These are phyloP conservation scores for Hyposmocoma kahamanoa DNA, from an alignment of 1,140 invertebrate species.

Conservation along the genomic window DNA sequence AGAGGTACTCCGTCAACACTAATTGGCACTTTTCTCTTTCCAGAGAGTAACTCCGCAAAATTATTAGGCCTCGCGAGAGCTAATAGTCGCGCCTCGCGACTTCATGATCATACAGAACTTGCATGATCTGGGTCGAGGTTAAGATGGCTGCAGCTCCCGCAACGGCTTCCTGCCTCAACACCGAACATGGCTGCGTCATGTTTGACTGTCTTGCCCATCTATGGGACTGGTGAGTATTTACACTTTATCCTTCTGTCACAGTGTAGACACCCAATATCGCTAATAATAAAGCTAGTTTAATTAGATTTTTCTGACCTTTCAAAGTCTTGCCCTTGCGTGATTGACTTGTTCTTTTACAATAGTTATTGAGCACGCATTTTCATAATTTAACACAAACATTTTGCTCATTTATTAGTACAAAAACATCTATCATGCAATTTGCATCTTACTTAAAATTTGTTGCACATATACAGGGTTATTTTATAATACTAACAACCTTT, in stretches of 20 bases:
- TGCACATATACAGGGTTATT: too few relatives aligned
- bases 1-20: constrained; percentile 5
- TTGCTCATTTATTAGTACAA: too few relatives aligned
- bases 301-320: background rate
- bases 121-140: constrained; percentile 2
- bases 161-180: constrained; percentile 53
- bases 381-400: too few relatives aligned
- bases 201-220: constrained; percentile 64
- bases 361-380: too few relatives aligned
- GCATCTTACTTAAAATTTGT: too few relatives aligned
- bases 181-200: constrained; percentile 65
- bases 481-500: too few relatives aligned
- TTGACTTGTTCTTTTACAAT: too few relatives aligned
- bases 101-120: background rate
- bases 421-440: too few relatives aligned
- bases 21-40: constrained; percentile 48
- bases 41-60: constrained; percentile 34
- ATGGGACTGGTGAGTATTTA: constrained; percentile 62
- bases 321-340: constrained; percentile 4
- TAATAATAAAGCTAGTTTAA: too few relatives aligned
- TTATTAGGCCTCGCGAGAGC: constrained; percentile 10
- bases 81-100: background rate
- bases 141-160: constrained; percentile 54
- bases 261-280: too few relatives aligned
- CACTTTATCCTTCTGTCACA: too few relatives aligned